These are phyloP conservation scores for Pogonognathellus flavescens DNA, from an alignment of 1,140 invertebrate genomes.

Conservation along the genomic window DNA sequence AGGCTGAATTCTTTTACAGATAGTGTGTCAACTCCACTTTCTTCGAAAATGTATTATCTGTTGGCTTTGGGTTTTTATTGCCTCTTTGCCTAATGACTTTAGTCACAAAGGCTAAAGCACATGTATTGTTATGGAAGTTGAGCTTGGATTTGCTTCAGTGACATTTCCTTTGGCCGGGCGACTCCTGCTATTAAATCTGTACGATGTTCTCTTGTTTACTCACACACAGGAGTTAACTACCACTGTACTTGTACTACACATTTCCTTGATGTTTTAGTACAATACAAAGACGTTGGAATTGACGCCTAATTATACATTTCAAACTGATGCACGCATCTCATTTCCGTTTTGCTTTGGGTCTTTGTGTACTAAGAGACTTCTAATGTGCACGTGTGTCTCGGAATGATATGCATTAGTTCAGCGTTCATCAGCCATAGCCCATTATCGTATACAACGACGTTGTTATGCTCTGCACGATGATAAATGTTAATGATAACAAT, in stretches of 20 bases:
- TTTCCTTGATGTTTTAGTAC: background rate
- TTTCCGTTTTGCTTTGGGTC: slow-evolving; percentile 1
- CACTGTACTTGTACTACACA: background rate
- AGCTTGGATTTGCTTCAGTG: slow-evolving; percentile 46
- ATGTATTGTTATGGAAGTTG: background rate
- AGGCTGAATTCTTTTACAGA: slow-evolving; percentile 9
- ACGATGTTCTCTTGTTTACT: background rate
- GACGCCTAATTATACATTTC: slow-evolving; percentile 2
- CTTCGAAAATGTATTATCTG: background rate
- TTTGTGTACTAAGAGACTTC: background rate
- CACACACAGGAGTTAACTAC: background rate
- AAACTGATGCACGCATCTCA: slow-evolving; percentile 27
- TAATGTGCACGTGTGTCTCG: background rate
- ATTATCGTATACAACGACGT: too few species aligned
- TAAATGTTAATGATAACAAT: too few species aligned
- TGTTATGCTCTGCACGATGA: too few species aligned
- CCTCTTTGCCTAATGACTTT: background rate
- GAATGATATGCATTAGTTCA: too few species aligned
- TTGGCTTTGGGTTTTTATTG: background rate
- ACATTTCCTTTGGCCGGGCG: slow-evolving; percentile 37
- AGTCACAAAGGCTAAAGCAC: background rate
- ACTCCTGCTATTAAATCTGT: slow-evolving; percentile 24
- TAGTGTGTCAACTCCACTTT: background rate
- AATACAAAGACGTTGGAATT: background rate
- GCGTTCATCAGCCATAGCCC: too few species aligned